A percentile compares a stretch with the other conserved stretches of the same genome.
Conservation (phyloP, 2,888 invertebrate species). For the Epinotia brunnichana region DNA sequence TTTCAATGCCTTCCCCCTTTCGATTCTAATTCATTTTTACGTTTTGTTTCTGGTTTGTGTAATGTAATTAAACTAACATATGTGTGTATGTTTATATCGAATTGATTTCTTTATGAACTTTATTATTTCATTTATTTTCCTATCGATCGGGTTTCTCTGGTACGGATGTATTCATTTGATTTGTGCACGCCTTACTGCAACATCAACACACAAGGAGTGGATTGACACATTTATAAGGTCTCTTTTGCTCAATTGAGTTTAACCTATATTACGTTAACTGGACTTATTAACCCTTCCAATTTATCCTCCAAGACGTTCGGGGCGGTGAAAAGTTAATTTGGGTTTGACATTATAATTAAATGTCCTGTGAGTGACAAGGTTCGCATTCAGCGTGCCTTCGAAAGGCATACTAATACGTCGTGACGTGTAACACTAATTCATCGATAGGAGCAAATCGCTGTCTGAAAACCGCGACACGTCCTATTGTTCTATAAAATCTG, state of each 20-base stretch:
- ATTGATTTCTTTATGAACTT: neutral
- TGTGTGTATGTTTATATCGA: constrained; percentile 3
- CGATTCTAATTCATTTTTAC: constrained; percentile 28
- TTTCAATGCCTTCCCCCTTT: constrained; percentile 45
- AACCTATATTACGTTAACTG: neutral
- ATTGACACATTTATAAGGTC: neutral
- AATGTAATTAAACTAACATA: constrained; percentile 17
- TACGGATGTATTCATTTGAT: too few relatives aligned
- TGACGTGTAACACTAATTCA: constrained; percentile 8
- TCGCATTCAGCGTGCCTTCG: neutral
- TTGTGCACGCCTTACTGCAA: neutral
- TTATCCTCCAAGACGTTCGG: neutral
- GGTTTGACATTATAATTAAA: neutral
- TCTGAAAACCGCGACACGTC: constrained; percentile 32
- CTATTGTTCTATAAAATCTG: constrained; percentile 43
- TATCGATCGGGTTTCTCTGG: too few relatives aligned
- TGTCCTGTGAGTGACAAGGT: constrained; percentile 7
- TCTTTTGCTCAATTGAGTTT: too few relatives aligned
- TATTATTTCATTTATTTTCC: neutral
- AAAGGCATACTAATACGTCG: neutral
- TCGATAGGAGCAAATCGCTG: constrained; percentile 31
- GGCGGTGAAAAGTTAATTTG: neutral
- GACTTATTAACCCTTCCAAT: neutral
- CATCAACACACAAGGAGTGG: neutral
- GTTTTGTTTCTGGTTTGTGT: constrained; percentile 28